Evolutionary conservation across 2,888 invertebrate species (phyloP).

Genomic region (Allophyes oxyacanthae): DNA sequence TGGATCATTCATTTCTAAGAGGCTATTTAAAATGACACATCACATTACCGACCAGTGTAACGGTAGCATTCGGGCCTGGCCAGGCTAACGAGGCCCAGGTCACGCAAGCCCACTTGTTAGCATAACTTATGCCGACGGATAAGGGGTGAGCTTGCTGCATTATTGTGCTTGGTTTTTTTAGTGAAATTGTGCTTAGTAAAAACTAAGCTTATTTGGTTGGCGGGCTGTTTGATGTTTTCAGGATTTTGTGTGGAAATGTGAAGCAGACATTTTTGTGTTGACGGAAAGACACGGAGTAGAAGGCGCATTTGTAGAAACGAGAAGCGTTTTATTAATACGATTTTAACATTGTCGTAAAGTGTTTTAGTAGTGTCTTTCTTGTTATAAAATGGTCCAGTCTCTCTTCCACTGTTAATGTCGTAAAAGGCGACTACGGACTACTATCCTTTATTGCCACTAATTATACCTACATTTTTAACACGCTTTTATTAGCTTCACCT

Average conservation of each 20-base stretch:
- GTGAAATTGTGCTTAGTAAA: constrained; percentile 63
- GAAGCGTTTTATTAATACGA: no score
- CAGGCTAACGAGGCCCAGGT: constrained; percentile 50
- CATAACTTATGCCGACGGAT: constrained; percentile 80
- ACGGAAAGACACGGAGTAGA: constrained; percentile 1
- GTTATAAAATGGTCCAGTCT: no score
- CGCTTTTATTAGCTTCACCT: no score
- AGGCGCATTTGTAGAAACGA: not conserved
- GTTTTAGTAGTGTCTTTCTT: no score
- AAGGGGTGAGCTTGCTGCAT: constrained; percentile 75
- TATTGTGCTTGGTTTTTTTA: constrained; percentile 74
- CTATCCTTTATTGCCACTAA: no score
- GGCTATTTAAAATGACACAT: constrained; percentile 67
- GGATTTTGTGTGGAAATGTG: constrained; percentile 34
- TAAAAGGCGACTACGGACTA: no score
- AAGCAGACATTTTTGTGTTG: constrained; percentile 12
- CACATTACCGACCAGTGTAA: constrained; percentile 52
- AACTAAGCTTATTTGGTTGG: constrained; percentile 55
- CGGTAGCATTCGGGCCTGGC: constrained; percentile 46
- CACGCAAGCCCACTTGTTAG: constrained; percentile 79
- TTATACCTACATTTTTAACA: no score
- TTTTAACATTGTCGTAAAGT: no score
- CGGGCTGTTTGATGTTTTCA: constrained; percentile 46
- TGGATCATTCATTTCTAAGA: constrained; percentile 62
- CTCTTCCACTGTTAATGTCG: no score